phyloP scores from a whole-genome alignment of 2,113 vertebrate species.

The Ascaphus truei region DNA sequence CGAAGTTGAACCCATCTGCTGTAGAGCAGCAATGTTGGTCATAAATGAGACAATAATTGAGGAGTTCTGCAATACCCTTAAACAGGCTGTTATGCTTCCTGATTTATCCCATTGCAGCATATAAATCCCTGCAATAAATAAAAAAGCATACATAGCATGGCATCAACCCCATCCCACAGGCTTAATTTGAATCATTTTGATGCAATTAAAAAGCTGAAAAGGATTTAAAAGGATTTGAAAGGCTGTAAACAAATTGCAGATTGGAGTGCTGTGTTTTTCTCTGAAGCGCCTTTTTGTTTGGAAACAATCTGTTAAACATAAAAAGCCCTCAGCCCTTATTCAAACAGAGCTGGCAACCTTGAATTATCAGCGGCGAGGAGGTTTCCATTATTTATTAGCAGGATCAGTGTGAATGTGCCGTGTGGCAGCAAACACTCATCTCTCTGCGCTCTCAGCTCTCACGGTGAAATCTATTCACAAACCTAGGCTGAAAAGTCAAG shows the following conservation, averaged over 20 bases:
- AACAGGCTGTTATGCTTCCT: constrained; percentile 2
- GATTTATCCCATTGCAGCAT: background rate
- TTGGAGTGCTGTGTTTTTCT: constrained; percentile 32
- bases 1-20: background rate
- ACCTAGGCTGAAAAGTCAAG: background rate
- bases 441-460: background rate
- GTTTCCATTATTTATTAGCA: constrained; percentile 29
- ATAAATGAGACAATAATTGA: background rate
- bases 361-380: constrained; percentile 16
- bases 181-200: constrained; percentile 33
- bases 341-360: constrained; percentile 32
- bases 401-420: background rate
- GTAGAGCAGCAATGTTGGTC: background rate
- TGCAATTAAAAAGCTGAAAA: constrained; percentile 35
- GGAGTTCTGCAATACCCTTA: background rate
- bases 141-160: background rate
- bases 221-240: constrained; percentile 38
- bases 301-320: constrained; percentile 38
- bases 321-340: constrained; percentile 35
- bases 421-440: background rate
- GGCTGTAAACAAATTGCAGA: constrained; percentile 30
- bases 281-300: constrained; percentile 28
- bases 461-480: background rate
- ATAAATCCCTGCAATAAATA: background rate
- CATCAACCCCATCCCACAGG: constrained; percentile 3